A percentile compares a stretch with the other conserved stretches of the same genome.
phyloP scores from a whole-genome alignment of 2,888 invertebrate genomes.

The Deroplatys truncata region DNA sequence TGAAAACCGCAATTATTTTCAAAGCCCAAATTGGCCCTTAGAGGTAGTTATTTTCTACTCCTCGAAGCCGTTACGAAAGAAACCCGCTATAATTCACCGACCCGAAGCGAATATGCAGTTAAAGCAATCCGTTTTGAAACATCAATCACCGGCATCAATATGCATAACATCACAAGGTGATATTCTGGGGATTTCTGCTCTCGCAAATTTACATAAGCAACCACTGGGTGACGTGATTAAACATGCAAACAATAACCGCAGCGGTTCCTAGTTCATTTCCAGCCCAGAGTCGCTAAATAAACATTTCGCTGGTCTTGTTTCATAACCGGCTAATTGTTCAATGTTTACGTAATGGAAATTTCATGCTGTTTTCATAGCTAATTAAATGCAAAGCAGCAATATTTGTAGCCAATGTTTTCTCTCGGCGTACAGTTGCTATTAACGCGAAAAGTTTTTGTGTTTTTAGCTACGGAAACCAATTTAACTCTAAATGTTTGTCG shows the following conservation, averaged over 20 bases:
- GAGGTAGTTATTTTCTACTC: neutral
- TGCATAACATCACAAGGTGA: neutral
- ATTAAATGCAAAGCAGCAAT: neutral
- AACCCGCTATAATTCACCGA: neutral
- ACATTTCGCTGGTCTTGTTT: neutral
- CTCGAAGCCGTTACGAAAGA: neutral
- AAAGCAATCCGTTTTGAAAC: neutral
- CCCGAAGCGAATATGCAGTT: neutral
- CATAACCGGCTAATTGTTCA: neutral
- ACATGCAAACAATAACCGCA: neutral
- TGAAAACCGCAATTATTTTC: neutral
- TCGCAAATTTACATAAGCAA: neutral
- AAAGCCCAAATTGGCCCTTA: neutral
- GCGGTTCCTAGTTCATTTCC: neutral
- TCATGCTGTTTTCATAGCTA: neutral
- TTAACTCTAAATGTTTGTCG: neutral
- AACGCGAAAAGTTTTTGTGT: neutral
- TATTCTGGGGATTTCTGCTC: neutral
- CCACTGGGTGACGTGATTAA: neutral
- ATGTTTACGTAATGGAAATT: neutral
- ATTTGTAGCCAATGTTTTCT: neutral
- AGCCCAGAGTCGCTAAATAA: neutral
- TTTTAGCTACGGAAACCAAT: neutral
- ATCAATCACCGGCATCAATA: neutral
- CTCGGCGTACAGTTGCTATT: neutral